Evolutionary conservation across 2,113 vertebrate genomes (phyloP).

Genomic region (Sander lucioperca): DNA sequence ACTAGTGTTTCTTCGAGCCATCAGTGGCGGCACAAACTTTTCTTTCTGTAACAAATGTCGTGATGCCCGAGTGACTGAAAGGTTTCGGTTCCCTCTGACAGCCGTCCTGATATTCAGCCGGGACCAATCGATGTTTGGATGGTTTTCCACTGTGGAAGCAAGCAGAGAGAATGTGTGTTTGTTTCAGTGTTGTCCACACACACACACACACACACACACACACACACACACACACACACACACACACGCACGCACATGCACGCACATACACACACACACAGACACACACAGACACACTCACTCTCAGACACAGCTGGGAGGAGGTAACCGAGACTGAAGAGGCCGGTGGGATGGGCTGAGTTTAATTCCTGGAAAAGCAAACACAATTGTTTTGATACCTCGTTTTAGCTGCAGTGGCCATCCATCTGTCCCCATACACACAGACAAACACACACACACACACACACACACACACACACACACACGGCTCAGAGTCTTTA

Average conservation of each 20-base stretch:
- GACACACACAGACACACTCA: slow-evolving; percentile 12
- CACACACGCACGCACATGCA: slow-evolving; percentile 5
- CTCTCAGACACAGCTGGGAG: slow-evolving; percentile 36
- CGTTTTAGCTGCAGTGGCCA: slow-evolving; percentile 15
- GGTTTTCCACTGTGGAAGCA: slow-evolving; percentile 50
- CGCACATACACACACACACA: slow-evolving; percentile 9
- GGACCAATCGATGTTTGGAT: slow-evolving; percentile 13
- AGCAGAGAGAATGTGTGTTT: background rate
- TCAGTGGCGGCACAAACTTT: background rate
- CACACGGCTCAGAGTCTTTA: slow-evolving; percentile 30
- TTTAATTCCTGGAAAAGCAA: slow-evolving; percentile 60
- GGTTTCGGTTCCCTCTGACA: background rate
- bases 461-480: slow-evolving; percentile 17
- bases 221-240: slow-evolving; percentile 12
- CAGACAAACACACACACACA: slow-evolving; percentile 22
- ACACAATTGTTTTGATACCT: slow-evolving; percentile 18
- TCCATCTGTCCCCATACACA: slow-evolving; percentile 6
- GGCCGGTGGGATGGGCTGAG: slow-evolving; percentile 13
- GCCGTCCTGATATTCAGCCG: no score
- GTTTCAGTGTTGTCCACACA: background rate
- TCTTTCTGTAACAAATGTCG: background rate
- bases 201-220: slow-evolving; percentile 23
- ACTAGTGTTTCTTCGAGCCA: no score
- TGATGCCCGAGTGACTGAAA: background rate
- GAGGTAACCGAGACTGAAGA: slow-evolving; percentile 56